Evolutionary conservation across 2,113 vertebrate genomes (phyloP).

Genomic region (Conger conger): DNA sequence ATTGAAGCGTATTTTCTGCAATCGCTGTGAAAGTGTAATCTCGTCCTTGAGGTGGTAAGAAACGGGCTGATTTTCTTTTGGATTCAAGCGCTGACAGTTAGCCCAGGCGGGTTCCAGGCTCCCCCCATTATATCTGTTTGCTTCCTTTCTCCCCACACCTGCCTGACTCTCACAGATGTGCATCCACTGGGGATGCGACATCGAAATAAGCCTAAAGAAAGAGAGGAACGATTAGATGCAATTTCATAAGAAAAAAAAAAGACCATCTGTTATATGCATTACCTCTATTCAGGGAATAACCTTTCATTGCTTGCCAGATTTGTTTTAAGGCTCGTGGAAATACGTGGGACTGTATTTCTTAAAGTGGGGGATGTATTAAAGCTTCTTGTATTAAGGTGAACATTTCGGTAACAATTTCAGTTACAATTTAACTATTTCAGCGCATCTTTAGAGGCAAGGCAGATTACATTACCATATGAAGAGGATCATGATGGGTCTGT

Average conservation of each 20-base stretch:
- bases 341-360: conserved; percentile 43
- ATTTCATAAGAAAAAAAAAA: conserved; percentile 70
- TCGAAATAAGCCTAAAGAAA: conserved; percentile 83
- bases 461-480: conserved; percentile 2
- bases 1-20: conserved; percentile 75
- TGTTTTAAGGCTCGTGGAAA: conserved; percentile 47
- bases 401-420: conserved; percentile 9
- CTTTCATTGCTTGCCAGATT: conserved; percentile 49
- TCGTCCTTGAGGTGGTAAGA: conserved; percentile 80
- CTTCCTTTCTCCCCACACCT: conserved; percentile 85
- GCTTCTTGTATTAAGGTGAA: conserved; percentile 27
- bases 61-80: conserved; percentile 77
- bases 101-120: conserved; percentile 69
- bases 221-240: conserved; percentile 86
- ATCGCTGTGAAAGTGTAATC: conserved; percentile 80
- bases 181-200: conserved; percentile 73
- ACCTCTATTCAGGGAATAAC: conserved; percentile 62
- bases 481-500: neutral
- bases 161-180: conserved; percentile 80
- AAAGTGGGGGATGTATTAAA: conserved; percentile 37
- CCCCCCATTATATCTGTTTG: conserved; percentile 60
- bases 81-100: conserved; percentile 71
- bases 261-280: conserved; percentile 87
- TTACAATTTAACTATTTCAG: neutral
- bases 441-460: neutral